Base-by-base conservation (phyloP, 2,113 vertebrate genomes). In the Calypte anna region DNA sequence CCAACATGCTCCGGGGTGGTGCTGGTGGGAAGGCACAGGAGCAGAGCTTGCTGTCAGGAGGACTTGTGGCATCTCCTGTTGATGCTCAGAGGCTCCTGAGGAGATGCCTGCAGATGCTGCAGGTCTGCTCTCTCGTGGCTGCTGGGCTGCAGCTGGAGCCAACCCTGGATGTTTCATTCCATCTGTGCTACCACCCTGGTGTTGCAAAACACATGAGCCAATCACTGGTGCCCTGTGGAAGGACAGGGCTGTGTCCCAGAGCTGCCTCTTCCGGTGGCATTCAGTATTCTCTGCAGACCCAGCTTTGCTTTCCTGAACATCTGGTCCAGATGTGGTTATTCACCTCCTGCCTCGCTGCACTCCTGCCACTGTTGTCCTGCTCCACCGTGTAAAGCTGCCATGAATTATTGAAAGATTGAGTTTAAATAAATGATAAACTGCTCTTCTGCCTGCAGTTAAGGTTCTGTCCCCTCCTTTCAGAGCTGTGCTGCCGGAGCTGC, bases 381-480 rank as follows among this genome's bases (percentile, higher is more conserved):
- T 93, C 9, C 88, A 24, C 90, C 85, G 73, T 36, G 81, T 38
- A 67, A 88, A 93, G 95, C 66, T 75, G 95, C 66, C 79, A 93
- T 97, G 84, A 96, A 98, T 97, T 96, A 97, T 96, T 96, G 88
- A 97, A 33, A 66, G 86, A 19, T 36, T 14, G 80, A 38, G 48
- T 92, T 59, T 94, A 87, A 95, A 97, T 94, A 94, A 91, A 86
- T 94, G 54, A 94, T 70, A 54, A 67, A 51, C 20, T 43, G 44
- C 63, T 31, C 14, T 82, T 57, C 79, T 44, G 68, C 14, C 9
- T 50, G 89, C 91, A 69, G 79, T 78, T 82, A 96, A 97, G 90
- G 96, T 94, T 96, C 94, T 98, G 90, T 97, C 90, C 67, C 31
- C 91, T 95, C 76, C 90, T 97, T 96, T 23, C 97, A 98, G 98